Evolutionary conservation across 2,797 vertebrate species (phyloP), one percentile per base, ranked within the genome.

Genomic region (Euphonia xanthogaster): DNA sequence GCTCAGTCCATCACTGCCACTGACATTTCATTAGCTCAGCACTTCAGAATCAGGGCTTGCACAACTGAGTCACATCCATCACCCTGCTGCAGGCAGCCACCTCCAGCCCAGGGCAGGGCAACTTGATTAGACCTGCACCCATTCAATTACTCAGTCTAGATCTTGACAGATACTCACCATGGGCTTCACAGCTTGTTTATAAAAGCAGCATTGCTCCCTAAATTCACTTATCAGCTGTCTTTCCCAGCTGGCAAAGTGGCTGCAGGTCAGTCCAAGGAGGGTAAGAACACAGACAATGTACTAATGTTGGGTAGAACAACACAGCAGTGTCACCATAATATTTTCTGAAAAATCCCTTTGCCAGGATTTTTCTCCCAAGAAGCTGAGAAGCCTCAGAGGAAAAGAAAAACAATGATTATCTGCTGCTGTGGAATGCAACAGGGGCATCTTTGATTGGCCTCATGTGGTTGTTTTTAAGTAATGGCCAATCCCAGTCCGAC

Each of bases 101-200:
- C 20, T 53, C 62, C 70, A 57, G 54, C 4, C 2, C 61, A 27
- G 42, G 63, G 40, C 58, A 42, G 24, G 42, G 42, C 61, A 71
- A 39, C 30, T 40, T 19, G 39, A 19, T 83, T 88, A 37, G 17
- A 58, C 19, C 39, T 55, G 47, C 35, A 55, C 27, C 37, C 54
- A 30, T 68, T 61, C 66, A 51, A 50, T 84, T 62, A 50, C 51
- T 63, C 25, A 24, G 23, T 8, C 45, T n/a, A 21, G 57, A 75
- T 63, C 71, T 53, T 0, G 0, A 60, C 31, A 70, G 42, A 61
- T 20, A 76, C 35, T 79, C 5, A 0, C 54, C 21, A 9, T 6
- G 77, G 55, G 8, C 67, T 75, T 72, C 62, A 42, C 66, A 66
- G 40, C 39, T 61, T 10, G 0, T 31, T 33, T 70, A 7, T 48